A percentile compares a stretch with the other conserved stretches of the same genome.
Conservation (phyloP, 1,140 invertebrate genomes). For the Ganaspis sp. region DNA sequence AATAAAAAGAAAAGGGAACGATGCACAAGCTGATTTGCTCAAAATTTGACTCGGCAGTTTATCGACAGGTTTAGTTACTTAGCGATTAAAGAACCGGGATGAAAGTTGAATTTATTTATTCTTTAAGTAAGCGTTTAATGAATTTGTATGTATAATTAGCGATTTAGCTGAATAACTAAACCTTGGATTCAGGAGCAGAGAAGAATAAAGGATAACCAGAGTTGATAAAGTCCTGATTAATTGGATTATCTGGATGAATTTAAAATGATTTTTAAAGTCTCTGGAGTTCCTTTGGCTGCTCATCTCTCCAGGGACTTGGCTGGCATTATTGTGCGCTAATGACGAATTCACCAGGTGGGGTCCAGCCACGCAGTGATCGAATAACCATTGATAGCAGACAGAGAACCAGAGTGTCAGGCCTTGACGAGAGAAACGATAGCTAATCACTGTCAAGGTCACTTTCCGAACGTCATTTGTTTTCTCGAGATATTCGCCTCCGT, state of each 20-base stretch:
- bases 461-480: conserved; percentile 77
- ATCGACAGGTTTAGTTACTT: conserved; percentile 63
- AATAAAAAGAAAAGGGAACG: neutral
- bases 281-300: conserved; percentile 56
- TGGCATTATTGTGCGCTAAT: conserved; percentile 71
- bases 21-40: conserved; percentile 39
- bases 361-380: conserved; percentile 74
- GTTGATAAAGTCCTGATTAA: neutral
- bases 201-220: conserved; percentile 58
- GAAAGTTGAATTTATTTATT: no score
- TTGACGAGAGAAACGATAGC: conserved; percentile 75
- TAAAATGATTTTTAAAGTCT: conserved; percentile 42
- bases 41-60: conserved; percentile 64
- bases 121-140: neutral
- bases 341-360: conserved; percentile 73
- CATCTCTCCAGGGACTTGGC: conserved; percentile 63
- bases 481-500: conserved; percentile 76
- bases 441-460: conserved; percentile 78
- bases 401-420: conserved; percentile 71
- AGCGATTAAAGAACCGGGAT: no score
- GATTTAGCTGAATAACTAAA: conserved; percentile 65
- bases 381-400: conserved; percentile 70
- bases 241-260: neutral
- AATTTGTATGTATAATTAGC: neutral
- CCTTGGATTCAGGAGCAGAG: conserved; percentile 60